Conservation (phyloP, 2,888 invertebrate genomes). For the Lamproptera curius region DNA sequence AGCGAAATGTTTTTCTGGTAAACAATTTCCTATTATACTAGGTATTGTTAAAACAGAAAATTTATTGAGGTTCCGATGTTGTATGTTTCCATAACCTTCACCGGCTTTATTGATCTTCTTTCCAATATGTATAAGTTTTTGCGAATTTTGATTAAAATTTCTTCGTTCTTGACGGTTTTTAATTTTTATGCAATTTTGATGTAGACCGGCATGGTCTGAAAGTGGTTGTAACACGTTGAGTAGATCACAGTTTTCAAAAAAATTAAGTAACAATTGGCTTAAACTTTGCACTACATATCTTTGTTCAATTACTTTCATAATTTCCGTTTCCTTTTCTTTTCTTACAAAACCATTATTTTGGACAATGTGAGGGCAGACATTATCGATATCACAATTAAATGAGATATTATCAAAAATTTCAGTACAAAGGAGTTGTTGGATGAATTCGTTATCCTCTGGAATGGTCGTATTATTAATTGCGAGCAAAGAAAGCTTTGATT, state of each 20-base stretch:
- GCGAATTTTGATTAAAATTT: too few species aligned
- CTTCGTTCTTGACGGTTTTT: too few species aligned
- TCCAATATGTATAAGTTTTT: too few species aligned
- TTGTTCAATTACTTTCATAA: neutral
- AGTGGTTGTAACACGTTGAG: neutral
- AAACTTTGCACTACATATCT: conserved; percentile 6
- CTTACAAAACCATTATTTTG: conserved; percentile 2
- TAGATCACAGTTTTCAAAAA: conserved; percentile 1
- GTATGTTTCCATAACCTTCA: too few species aligned
- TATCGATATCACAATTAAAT: conserved; percentile 28
- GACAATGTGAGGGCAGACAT: conserved; percentile 16
- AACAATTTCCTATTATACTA: too few species aligned
- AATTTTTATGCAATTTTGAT: too few species aligned
- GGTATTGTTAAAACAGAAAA: too few species aligned
- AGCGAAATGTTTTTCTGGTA: too few species aligned
- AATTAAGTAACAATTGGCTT: neutral
- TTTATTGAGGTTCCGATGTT: too few species aligned
- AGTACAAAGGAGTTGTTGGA: neutral
- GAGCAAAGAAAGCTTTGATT: conserved; percentile 8
- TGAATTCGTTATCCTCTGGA: neutral
- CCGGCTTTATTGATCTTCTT: too few species aligned
- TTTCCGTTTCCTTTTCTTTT: neutral
- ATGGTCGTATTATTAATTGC: neutral
- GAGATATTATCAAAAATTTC: conserved; percentile 19
- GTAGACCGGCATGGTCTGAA: too few species aligned